A percentile compares a stretch with the other conserved stretches of the same genome.
These are phyloP conservation scores for Tachina grossa DNA, from an alignment of 2,888 invertebrate genomes.

Conservation along the genomic window DNA sequence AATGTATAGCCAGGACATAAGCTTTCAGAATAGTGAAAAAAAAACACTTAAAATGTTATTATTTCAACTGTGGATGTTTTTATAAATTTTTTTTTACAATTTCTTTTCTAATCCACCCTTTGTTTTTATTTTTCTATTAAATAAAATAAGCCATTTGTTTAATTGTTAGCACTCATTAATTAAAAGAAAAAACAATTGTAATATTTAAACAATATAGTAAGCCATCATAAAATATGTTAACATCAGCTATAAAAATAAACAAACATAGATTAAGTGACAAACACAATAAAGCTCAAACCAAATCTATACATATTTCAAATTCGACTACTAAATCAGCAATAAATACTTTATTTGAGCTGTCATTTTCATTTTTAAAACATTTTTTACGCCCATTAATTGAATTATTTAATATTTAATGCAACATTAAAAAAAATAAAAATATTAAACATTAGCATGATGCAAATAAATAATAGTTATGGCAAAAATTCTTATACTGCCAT, in stretches of 20 bases:
- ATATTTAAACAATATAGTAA: background rate
- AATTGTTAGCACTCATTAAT: background rate
- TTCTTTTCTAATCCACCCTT: too few species aligned
- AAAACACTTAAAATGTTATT: too few species aligned
- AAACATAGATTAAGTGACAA: background rate
- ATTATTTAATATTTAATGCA: background rate
- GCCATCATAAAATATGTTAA: constrained; percentile 7
- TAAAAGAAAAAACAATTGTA: background rate
- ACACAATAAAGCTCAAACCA: background rate
- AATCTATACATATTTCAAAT: background rate
- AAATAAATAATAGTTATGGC: too few species aligned
- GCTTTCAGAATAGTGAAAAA: too few species aligned
- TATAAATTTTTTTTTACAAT: too few species aligned
- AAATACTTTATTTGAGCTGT: background rate
- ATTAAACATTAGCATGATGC: background rate
- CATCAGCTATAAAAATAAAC: constrained; percentile 2
- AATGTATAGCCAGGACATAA: too few species aligned
- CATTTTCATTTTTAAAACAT: background rate
- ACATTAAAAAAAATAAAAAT: background rate
- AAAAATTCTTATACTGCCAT: too few species aligned
- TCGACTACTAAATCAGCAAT: background rate
- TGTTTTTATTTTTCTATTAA: background rate
- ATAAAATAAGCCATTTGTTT: background rate
- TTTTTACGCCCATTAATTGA: background rate
- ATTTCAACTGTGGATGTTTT: too few species aligned